These are phyloP conservation scores for Ammospiza caudacuta DNA, from an alignment of 2,113 vertebrate species.

Conservation along the genomic window DNA sequence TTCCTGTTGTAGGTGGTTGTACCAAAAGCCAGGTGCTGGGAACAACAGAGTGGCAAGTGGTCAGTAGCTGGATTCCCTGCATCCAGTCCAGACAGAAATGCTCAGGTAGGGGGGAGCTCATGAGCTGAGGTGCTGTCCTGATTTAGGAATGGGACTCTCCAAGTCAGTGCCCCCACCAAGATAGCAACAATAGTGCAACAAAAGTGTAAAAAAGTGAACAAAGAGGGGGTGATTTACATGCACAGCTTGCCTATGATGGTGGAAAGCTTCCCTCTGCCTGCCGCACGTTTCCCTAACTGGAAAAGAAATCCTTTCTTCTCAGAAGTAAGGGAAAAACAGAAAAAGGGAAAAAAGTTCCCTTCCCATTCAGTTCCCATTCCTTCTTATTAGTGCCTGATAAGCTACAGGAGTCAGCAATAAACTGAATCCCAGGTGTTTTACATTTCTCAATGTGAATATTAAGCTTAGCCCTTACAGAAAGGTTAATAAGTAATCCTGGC, in stretches of 20 bases:
- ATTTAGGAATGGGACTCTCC: neutral
- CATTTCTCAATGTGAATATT: neutral
- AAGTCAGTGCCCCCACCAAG: neutral
- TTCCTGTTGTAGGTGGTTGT: neutral
- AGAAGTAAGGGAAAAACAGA: neutral
- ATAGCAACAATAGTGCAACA: neutral
- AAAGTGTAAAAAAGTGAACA: neutral
- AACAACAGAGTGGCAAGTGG: neutral
- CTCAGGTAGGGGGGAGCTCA: neutral
- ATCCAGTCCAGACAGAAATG: neutral
- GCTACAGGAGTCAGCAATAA: neutral
- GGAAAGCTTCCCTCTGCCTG: neutral
- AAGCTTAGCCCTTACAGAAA: neutral
- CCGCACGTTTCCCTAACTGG: accelerated
- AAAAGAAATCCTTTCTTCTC: neutral
- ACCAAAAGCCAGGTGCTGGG: neutral
- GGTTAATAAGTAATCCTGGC: neutral
- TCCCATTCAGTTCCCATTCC: neutral
- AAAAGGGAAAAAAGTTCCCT: neutral
- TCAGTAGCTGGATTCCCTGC: neutral
- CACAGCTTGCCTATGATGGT: neutral
- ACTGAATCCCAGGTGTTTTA: neutral
- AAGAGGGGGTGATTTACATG: neutral
- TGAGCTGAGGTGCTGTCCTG: neutral
- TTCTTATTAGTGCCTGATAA: neutral